Evolutionary conservation across 2,113 vertebrate species (phyloP).

Genomic region (Pristiophorus japonicus): DNA sequence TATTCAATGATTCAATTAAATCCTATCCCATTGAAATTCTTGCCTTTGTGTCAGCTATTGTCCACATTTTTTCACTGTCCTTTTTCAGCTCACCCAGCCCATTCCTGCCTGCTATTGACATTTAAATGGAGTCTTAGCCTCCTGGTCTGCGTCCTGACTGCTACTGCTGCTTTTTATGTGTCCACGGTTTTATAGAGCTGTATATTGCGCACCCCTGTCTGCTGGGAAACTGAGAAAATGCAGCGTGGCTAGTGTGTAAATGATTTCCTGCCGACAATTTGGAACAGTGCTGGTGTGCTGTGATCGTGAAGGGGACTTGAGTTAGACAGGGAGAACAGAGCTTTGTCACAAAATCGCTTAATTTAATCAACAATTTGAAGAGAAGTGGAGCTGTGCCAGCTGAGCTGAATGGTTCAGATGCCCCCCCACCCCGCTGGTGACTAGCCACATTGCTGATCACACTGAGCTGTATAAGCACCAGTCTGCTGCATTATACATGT

Average conservation of each 20-base stretch:
- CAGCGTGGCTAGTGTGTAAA: neutral
- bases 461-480: neutral
- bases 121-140: neutral
- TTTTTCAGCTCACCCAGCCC: neutral
- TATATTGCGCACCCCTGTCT: neutral
- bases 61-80: neutral
- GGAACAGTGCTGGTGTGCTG: neutral
- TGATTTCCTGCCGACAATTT: neutral
- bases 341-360: neutral
- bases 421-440: neutral
- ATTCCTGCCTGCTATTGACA: neutral
- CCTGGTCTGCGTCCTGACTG: neutral
- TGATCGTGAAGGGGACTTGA: neutral
- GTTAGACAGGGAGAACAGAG: neutral
- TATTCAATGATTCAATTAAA: neutral
- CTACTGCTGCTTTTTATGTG: too few species aligned
- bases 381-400: neutral
- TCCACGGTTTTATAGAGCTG: neutral
- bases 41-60: neutral
- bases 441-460: neutral
- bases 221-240: neutral
- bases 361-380: neutral
- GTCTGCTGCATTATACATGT: constrained; percentile 42
- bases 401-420: neutral
- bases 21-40: neutral